Conservation (phyloP, 2,888 invertebrate species). For the Apotomis capreana region DNA sequence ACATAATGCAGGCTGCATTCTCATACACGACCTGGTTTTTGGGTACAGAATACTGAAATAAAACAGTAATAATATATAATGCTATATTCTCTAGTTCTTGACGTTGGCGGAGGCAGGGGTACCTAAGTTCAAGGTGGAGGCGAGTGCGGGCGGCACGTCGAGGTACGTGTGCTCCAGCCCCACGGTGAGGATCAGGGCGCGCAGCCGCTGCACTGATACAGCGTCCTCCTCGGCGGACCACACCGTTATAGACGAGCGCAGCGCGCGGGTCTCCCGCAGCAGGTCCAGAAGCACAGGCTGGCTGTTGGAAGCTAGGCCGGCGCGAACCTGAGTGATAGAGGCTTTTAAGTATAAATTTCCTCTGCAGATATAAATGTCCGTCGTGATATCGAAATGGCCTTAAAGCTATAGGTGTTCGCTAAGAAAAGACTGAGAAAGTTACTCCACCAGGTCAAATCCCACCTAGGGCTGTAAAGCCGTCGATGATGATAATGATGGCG, state of each 20-base stretch:
- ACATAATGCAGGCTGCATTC: no score
- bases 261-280: conserved; percentile 76
- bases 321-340: conserved; percentile 64
- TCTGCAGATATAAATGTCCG: no score
- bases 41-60: background rate
- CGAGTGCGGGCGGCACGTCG: conserved; percentile 88
- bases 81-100: conserved; percentile 55
- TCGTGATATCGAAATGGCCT: no score
- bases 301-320: conserved; percentile 85
- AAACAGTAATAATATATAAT: conserved; percentile 29
- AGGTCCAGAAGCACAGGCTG: conserved; percentile 84
- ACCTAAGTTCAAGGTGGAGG: conserved; percentile 76
- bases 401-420: no score
- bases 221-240: conserved; percentile 89
- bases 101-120: conserved; percentile 59
- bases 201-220: conserved; percentile 86
- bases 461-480: no score
- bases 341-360: no score
- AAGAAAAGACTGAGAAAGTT: no score
- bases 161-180: conserved; percentile 88
- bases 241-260: conserved; percentile 88
- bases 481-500: no score
- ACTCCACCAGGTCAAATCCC: no score
- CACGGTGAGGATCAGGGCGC: conserved; percentile 85
- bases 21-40: no score